Conservation (phyloP, 2,797 vertebrate genomes). For the Poliocrania exsul region DNA sequence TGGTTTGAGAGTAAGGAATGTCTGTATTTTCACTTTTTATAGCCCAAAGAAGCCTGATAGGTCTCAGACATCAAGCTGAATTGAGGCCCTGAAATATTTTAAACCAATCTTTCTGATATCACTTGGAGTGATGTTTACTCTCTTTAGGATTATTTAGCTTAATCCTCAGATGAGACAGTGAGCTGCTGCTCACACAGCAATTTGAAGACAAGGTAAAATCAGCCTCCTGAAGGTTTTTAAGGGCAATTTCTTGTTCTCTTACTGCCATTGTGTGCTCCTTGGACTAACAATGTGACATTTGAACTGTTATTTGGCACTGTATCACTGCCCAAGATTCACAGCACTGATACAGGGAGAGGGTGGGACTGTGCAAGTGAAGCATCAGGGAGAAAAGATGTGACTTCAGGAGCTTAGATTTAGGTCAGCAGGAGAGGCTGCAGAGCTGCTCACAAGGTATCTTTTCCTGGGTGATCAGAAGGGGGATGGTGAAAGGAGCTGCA, state of each 20-base stretch:
- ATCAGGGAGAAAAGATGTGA: not conserved
- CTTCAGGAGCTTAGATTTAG: accelerated
- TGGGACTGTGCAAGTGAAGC: not conserved
- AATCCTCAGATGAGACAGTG: not conserved
- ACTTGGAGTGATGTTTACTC: not conserved
- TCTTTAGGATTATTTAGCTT: not conserved
- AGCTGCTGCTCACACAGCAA: not conserved
- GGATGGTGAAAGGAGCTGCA: not conserved
- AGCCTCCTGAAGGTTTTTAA: not conserved
- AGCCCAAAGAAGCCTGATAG: not conserved
- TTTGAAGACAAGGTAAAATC: not conserved
- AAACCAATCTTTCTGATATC: not conserved
- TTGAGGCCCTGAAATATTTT: not conserved
- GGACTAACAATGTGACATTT: not conserved
- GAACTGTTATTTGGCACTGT: not conserved
- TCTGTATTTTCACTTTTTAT: not conserved
- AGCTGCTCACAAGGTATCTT: not conserved
- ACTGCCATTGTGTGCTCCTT: accelerated
- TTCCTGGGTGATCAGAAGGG: not conserved
- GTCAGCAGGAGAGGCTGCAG: not conserved
- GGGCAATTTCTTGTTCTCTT: not conserved
- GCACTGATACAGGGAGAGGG: not conserved
- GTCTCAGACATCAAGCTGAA: not conserved
- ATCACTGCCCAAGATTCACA: not conserved
- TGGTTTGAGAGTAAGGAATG: not conserved